These are phyloP conservation scores for Pseudomyrmex pallidus DNA, from an alignment of 1,140 invertebrate species.

Conservation along the genomic window DNA sequence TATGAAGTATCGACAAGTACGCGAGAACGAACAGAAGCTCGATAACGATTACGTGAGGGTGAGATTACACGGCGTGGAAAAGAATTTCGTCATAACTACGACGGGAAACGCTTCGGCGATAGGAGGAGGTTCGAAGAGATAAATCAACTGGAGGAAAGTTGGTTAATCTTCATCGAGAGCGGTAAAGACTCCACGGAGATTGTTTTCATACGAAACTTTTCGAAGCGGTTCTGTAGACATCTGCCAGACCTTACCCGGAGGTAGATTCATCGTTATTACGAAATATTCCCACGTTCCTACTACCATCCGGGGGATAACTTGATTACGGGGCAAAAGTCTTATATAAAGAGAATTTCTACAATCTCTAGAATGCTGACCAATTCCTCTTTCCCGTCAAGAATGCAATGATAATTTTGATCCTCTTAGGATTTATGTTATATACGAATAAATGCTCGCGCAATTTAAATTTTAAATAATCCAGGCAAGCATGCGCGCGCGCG, in stretches of 20 bases:
- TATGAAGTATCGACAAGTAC: not conserved
- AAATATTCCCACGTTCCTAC: constrained; percentile 55
- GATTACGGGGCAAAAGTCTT: constrained; percentile 30
- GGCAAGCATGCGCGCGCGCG: no score
- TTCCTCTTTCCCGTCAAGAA: not conserved
- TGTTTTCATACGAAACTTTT: constrained; percentile 70
- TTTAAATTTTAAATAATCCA: not conserved
- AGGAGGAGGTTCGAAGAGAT: constrained; percentile 54
- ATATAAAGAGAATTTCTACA: constrained; percentile 29
- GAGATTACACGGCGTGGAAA: constrained; percentile 35
- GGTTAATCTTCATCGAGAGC: constrained; percentile 67
- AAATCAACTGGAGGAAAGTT: constrained; percentile 57
- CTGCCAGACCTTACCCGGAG: constrained; percentile 58
- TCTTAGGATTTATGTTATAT: not conserved
- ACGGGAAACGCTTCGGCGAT: constrained; percentile 15
- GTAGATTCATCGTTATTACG: constrained; percentile 60
- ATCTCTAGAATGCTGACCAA: constrained; percentile 30
- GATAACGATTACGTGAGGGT: constrained; percentile 38
- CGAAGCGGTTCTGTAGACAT: constrained; percentile 55
- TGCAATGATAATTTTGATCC: constrained; percentile 24
- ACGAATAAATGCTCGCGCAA: not conserved
- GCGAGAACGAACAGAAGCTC: not conserved
- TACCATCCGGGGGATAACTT: constrained; percentile 22
- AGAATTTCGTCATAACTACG: constrained; percentile 45
- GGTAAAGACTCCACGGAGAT: constrained; percentile 60